Evolutionary conservation across 2,797 vertebrate species (phyloP).

Genomic region (Gobionotothen gibberifrons): DNA sequence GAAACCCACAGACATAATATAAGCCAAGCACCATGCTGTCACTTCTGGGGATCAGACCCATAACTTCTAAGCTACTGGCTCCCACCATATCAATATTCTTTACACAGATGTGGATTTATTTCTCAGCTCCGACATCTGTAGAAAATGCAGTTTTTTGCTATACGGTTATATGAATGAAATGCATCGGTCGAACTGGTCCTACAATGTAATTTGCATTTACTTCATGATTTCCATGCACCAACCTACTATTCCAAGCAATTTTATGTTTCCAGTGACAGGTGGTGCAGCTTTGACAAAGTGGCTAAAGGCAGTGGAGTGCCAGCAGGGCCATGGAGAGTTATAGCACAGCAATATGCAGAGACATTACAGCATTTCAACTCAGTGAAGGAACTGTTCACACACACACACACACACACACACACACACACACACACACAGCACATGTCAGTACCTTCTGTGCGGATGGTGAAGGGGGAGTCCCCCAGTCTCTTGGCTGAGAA

Average conservation of each 20-base stretch:
- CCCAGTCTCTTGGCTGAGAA: conserved; percentile 93
- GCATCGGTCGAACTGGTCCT: background rate
- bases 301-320: conserved; percentile 37
- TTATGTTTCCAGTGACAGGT: conserved; percentile 29
- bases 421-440: background rate
- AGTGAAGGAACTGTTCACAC: conserved; percentile 30
- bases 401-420: conserved; percentile 26
- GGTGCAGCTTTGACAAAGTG: conserved; percentile 40
- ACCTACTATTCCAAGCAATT: conserved; percentile 2
- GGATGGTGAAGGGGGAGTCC: conserved; percentile 95
- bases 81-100: conserved; percentile 20
- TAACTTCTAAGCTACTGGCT: conserved; percentile 18
- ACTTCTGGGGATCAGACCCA: conserved; percentile 28
- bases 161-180: conserved; percentile 16
- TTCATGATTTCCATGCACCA: conserved; percentile 15
- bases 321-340: conserved; percentile 32
- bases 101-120: conserved; percentile 13
- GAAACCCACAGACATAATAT: conserved; percentile 9
- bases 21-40: conserved; percentile 14
- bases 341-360: conserved; percentile 24
- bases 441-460: conserved; percentile 89
- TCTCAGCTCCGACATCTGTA: background rate
- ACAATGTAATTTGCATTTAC: conserved; percentile 12
- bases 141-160: conserved; percentile 22
- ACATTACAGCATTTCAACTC: conserved; percentile 48